A percentile compares a stretch with the other conserved stretches of the same genome.
phyloP scores from a whole-genome alignment of 2,888 invertebrate species.

The Dione vanillae region DNA sequence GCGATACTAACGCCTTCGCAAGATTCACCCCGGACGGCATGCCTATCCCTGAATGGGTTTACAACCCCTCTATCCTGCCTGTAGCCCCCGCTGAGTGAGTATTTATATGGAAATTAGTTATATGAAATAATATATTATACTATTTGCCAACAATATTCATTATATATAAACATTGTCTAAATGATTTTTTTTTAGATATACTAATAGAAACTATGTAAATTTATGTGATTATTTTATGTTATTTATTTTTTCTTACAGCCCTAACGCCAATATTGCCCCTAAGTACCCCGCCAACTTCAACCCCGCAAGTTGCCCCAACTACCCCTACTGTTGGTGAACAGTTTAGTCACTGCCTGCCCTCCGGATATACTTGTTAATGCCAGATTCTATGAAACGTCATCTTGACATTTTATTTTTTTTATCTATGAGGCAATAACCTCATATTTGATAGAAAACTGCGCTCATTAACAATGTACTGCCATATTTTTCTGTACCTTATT shows the following conservation, averaged over 20 bases:
- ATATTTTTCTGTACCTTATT: conserved; percentile 47
- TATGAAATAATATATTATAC: too few relatives aligned
- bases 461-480: conserved; percentile 51
- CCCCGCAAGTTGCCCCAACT: conserved; percentile 84
- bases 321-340: conserved; percentile 81
- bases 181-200: too few relatives aligned
- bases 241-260: conserved; percentile 53
- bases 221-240: neutral
- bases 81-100: conserved; percentile 65
- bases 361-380: conserved; percentile 45
- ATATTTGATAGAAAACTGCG: conserved; percentile 49
- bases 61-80: conserved; percentile 63
- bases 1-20: conserved; percentile 73
- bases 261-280: conserved; percentile 61
- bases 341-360: conserved; percentile 37
- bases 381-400: conserved; percentile 47
- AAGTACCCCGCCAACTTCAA: conserved; percentile 82
- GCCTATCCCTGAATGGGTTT: conserved; percentile 78
- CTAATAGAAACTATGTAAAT: neutral
- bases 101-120: conserved; percentile 5
- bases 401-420: conserved; percentile 41
- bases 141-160: too few relatives aligned
- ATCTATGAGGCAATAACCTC: conserved; percentile 27
- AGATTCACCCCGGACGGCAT: conserved; percentile 73
- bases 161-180: too few relatives aligned